Evolutionary conservation across 2,888 invertebrate genomes (phyloP).

Genomic region (Nemoura dubitans): DNA sequence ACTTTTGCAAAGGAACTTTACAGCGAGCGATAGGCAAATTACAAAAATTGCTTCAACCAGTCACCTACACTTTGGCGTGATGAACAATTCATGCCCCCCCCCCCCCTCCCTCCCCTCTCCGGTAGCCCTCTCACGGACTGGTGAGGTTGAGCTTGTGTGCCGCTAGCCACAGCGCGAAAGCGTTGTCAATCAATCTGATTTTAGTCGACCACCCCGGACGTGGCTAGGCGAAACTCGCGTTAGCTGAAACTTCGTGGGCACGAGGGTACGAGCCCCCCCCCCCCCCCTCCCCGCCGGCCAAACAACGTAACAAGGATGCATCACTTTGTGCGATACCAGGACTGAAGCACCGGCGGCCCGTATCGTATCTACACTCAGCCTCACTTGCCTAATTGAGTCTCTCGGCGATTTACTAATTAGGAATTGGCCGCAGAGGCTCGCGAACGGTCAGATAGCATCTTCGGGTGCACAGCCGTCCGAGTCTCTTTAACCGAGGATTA

Average conservation of each 20-base stretch:
- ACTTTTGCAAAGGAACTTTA: not conserved
- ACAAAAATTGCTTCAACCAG: not conserved
- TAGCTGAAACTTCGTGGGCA: not conserved
- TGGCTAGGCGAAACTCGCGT: not conserved
- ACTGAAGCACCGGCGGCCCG: not conserved
- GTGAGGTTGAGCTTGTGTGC: not conserved
- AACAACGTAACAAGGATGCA: not conserved
- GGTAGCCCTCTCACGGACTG: too few relatives aligned
- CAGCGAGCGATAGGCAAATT: not conserved
- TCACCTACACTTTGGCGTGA: not conserved
- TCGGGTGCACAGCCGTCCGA: not conserved
- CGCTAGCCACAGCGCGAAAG: not conserved
- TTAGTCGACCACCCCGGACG: not conserved
- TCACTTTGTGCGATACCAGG: not conserved
- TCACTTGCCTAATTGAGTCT: not conserved
- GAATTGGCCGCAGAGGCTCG: not conserved
- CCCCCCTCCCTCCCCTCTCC: too few relatives aligned
- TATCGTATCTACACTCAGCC: not conserved
- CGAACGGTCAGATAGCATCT: not conserved
- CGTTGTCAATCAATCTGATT: not conserved
- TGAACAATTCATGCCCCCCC: not conserved
- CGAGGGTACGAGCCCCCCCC: not conserved
- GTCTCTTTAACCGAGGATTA: not conserved
- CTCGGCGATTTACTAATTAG: not conserved
- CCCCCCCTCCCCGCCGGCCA: not conserved